phyloP scores from a whole-genome alignment of 53 echinoderm and acorn worm species.

The Hippasteria phrygiana region DNA sequence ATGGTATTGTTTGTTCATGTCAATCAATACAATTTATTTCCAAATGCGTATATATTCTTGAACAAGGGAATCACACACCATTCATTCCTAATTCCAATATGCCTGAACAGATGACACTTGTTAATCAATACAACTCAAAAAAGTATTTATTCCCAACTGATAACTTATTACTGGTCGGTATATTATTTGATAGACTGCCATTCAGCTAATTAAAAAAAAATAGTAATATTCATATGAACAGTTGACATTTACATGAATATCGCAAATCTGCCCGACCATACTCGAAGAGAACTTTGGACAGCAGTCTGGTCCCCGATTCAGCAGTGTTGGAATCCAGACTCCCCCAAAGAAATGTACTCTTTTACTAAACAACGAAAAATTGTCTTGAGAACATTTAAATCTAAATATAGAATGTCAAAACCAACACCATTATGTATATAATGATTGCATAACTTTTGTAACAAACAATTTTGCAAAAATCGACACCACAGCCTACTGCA shows the following conservation, averaged over 20 bases:
- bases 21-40: slow-evolving; percentile 61
- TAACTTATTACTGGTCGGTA: not conserved
- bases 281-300: not conserved
- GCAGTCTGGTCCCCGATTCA: not conserved
- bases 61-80: slow-evolving; percentile 61
- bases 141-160: slow-evolving; percentile 9
- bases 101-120: not conserved
- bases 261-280: not conserved
- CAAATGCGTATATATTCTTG: slow-evolving; percentile 37
- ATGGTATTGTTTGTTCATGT: slow-evolving; percentile 15
- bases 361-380: not conserved
- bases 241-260: not conserved
- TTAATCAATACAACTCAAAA: slow-evolving; percentile 19
- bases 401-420: not conserved
- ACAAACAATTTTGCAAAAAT: not conserved
- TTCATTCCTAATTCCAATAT: slow-evolving; percentile 53
- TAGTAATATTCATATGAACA: not conserved
- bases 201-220: not conserved
- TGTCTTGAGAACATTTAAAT: not conserved
- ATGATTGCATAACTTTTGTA: not conserved
- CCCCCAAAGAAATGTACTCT: not conserved
- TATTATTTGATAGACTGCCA: not conserved
- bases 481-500: not conserved
- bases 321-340: not conserved
- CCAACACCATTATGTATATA: not conserved